A percentile compares a stretch with the other conserved stretches of the same genome.
phyloP scores from a whole-genome alignment of 2,113 vertebrate genomes.

The Abramis brama region DNA sequence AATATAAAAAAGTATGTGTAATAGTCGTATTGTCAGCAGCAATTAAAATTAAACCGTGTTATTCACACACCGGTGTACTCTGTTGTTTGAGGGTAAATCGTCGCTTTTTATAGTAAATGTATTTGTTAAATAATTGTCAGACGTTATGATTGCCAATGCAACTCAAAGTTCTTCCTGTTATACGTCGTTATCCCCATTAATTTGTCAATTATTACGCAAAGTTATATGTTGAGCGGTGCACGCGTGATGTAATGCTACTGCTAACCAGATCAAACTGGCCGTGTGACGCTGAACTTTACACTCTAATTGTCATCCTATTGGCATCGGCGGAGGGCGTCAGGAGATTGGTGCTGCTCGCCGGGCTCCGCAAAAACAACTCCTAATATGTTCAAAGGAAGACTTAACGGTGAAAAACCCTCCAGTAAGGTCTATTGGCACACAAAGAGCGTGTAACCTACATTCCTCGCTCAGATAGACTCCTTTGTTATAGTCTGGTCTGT shows the following conservation, averaged over 20 bases:
- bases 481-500: slow-evolving; percentile 16
- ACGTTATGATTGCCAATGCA: not conserved
- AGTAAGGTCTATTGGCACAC: slow-evolving; percentile 60
- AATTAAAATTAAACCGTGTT: not conserved
- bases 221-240: not conserved
- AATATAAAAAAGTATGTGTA: not conserved
- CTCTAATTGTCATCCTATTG: slow-evolving; percentile 79
- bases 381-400: slow-evolving; percentile 84
- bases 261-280: slow-evolving; percentile 89
- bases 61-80: not conserved
- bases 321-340: slow-evolving; percentile 72
- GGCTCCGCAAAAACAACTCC: slow-evolving; percentile 82
- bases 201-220: not conserved
- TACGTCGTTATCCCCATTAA: not conserved
- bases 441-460: slow-evolving; percentile 77
- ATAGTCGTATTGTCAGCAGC: not conserved
- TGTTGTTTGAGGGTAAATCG: not conserved
- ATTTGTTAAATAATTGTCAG: not conserved
- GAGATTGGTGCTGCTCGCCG: slow-evolving; percentile 76
- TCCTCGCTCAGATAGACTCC: slow-evolving; percentile 54
- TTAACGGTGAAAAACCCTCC: slow-evolving; percentile 65
- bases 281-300: slow-evolving; percentile 84
- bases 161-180: not conserved
- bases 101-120: not conserved
- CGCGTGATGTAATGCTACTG: slow-evolving; percentile 81